Percentiles rank a stretch among this genome's conserved stretches.
These are phyloP conservation scores for Neoitamus cyanurus DNA, from an alignment of 2,888 invertebrate genomes.

Conservation along the genomic window DNA sequence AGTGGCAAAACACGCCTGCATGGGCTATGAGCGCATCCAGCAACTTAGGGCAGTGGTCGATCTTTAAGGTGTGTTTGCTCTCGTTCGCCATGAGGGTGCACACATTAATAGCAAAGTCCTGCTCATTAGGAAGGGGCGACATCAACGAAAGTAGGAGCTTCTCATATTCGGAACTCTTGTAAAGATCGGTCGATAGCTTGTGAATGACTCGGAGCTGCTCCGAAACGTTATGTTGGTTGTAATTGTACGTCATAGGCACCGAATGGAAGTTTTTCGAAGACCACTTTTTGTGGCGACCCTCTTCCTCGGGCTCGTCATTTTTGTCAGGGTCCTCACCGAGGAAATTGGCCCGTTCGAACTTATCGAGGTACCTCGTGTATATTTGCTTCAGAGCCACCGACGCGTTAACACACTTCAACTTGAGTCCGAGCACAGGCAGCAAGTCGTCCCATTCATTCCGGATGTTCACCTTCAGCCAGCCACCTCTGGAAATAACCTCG, in stretches of 20 bases:
- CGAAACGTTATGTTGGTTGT: constrained; percentile 79
- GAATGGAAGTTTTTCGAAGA: constrained; percentile 73
- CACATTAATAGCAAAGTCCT: constrained; percentile 97
- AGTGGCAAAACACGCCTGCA: constrained; percentile 91
- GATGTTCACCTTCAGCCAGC: constrained; percentile 94
- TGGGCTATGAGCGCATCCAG: constrained; percentile 92
- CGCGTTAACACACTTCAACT: constrained; percentile 89
- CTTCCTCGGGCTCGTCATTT: constrained; percentile 79
- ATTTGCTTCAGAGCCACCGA: constrained; percentile 86
- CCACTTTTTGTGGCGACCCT: constrained; percentile 78
- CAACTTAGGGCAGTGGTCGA: constrained; percentile 87
- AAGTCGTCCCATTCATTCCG: constrained; percentile 90
- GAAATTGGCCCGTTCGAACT: constrained; percentile 91
- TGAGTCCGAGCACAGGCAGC: constrained; percentile 79
- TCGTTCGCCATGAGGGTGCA: constrained; percentile 96
- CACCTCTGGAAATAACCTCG: constrained; percentile 91
- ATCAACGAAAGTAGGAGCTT: constrained; percentile 89
- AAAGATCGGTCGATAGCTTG: constrained; percentile 75
- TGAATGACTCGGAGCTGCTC: constrained; percentile 73
- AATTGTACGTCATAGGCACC: constrained; percentile 81
- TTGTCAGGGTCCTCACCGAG: constrained; percentile 90
- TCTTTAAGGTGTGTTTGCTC: constrained; percentile 85
- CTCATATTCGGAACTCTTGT: constrained; percentile 81
- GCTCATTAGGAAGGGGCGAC: constrained; percentile 98
- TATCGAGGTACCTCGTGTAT: constrained; percentile 83